phyloP scores from a whole-genome alignment of 2,888 invertebrate genomes.

The Archips xylosteana region DNA sequence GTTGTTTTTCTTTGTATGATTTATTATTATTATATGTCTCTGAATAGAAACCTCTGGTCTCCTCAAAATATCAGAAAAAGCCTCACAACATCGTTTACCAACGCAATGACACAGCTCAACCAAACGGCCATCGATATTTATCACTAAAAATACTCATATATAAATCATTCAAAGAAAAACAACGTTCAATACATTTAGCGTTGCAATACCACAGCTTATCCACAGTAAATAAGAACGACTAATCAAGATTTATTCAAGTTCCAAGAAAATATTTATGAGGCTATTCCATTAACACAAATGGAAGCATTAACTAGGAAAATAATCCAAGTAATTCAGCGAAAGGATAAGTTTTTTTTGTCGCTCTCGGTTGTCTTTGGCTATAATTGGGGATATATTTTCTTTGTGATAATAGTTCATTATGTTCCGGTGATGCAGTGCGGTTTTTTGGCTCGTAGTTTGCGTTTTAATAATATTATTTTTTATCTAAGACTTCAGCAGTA shows the following conservation, averaged over 20 bases:
- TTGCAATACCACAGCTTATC: slow-evolving; percentile 34
- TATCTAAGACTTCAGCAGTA: too few species aligned
- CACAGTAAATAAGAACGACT: slow-evolving; percentile 46
- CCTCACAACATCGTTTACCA: background rate
- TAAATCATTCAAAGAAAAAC: slow-evolving; percentile 35
- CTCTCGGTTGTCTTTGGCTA: slow-evolving; percentile 5
- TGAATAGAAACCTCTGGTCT: background rate
- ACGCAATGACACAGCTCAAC: background rate
- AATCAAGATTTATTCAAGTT: slow-evolving; percentile 48
- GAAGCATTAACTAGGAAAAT: slow-evolving; percentile 54
- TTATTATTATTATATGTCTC: too few species aligned
- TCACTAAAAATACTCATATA: slow-evolving; percentile 17
- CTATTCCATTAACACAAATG: slow-evolving; percentile 53
- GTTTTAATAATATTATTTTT: too few species aligned
- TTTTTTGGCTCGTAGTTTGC: background rate
- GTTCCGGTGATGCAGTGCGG: background rate
- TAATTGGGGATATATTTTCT: slow-evolving; percentile 15
- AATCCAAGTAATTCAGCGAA: slow-evolving; percentile 48
- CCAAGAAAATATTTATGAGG: slow-evolving; percentile 50
- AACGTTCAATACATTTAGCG: slow-evolving; percentile 39
- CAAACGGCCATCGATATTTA: slow-evolving; percentile 4
- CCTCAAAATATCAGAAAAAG: background rate
- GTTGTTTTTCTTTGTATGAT: too few species aligned
- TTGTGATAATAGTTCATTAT: background rate
- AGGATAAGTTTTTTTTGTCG: slow-evolving; percentile 31